Conservation (phyloP, 1,140 invertebrate species). For the Tetramorium simillimum region DNA sequence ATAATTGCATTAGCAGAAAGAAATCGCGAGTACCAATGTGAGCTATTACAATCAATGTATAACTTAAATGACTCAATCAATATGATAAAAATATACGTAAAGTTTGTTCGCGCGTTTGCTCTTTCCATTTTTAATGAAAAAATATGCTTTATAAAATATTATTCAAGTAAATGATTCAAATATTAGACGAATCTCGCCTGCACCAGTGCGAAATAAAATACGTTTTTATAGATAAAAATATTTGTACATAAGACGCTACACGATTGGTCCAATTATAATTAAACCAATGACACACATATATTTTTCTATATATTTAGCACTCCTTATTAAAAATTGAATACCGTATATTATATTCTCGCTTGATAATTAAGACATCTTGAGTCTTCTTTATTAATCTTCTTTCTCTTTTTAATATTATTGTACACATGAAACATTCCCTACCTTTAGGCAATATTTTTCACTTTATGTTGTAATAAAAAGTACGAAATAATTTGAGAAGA, state of each 20-base stretch:
- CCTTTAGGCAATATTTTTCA: slow-evolving; percentile 39
- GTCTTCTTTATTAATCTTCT: not conserved
- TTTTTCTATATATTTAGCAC: slow-evolving; percentile 43
- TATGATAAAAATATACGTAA: slow-evolving; percentile 1
- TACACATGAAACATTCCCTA: slow-evolving; percentile 6
- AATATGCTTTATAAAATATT: slow-evolving; percentile 30
- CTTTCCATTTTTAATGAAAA: slow-evolving; percentile 19
- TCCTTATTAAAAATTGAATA: slow-evolving; percentile 46
- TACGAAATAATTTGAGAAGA: slow-evolving; percentile 15
- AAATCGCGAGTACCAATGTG: slow-evolving; percentile 36
- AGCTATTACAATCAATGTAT: slow-evolving; percentile 15
- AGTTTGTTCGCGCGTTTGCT: not conserved
- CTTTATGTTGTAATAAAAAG: not conserved
- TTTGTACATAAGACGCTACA: slow-evolving; percentile 47
- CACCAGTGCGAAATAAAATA: slow-evolving; percentile 34
- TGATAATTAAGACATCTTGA: slow-evolving; percentile 1
- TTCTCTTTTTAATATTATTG: slow-evolving; percentile 4
- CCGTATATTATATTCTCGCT: not conserved
- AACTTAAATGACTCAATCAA: not conserved
- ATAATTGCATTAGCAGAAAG: slow-evolving; percentile 40
- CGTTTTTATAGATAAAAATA: slow-evolving; percentile 25
- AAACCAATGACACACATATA: slow-evolving; percentile 63
- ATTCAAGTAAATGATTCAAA: not conserved
- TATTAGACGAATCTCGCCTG: not conserved
- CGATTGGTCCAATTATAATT: slow-evolving; percentile 66